phyloP scores from a whole-genome alignment of 1,140 invertebrate species.

The Phortica variegata region DNA sequence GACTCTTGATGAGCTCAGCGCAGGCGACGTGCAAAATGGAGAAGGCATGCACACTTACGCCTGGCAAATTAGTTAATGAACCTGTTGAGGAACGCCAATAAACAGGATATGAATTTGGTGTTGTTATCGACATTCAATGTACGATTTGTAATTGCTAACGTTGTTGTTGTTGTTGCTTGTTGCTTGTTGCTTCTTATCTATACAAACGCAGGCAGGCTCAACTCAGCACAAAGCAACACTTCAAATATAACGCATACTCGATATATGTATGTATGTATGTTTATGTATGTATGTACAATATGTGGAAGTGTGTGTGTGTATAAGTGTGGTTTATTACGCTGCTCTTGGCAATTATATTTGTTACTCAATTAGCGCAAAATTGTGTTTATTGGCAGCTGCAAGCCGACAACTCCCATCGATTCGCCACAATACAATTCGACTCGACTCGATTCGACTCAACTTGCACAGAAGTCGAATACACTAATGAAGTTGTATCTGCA shows the following conservation, averaged over 20 bases:
- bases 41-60: conserved; percentile 20
- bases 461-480: no score
- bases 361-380: conserved; percentile 55
- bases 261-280: conserved; percentile 3
- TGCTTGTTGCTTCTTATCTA: neutral
- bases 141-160: no score
- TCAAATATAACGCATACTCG: conserved; percentile 1
- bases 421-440: no score
- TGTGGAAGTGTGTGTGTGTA: conserved; percentile 24
- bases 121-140: no score
- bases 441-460: no score
- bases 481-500: no score
- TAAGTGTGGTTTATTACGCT: conserved; percentile 51
- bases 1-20: neutral
- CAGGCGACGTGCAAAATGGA: conserved; percentile 9
- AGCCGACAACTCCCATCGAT: no score
- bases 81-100: conserved; percentile 44
- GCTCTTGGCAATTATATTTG: conserved; percentile 55
- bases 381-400: conserved; percentile 44
- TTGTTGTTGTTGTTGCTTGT: neutral
- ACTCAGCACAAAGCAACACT: conserved; percentile 19
- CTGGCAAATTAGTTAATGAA: conserved; percentile 36
- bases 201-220: neutral
- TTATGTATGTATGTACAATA: neutral
- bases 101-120: no score